Conservation (phyloP, 2,113 vertebrate species). For the Muntiacus muntjak region DNA sequence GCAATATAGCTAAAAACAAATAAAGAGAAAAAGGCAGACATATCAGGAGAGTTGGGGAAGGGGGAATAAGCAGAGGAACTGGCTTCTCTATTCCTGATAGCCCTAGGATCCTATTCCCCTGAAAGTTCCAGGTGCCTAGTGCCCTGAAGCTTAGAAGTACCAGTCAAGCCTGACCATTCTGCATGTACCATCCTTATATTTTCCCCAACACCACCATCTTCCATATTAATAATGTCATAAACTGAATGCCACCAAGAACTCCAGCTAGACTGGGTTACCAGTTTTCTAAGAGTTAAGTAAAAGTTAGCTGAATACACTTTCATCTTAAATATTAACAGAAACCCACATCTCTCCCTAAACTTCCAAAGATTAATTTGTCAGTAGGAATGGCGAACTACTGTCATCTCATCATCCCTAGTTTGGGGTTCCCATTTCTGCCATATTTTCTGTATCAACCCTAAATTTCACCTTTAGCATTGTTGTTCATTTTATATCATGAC, state of each 20-base stretch:
- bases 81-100: not conserved
- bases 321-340: not conserved
- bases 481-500: not conserved
- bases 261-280: not conserved
- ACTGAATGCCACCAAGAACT: not conserved
- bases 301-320: not conserved
- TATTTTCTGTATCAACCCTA: not conserved
- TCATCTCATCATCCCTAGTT: not conserved
- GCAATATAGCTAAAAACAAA: not conserved
- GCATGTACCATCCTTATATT: not conserved
- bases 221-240: not conserved
- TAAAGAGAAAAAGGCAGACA: not conserved
- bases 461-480: not conserved
- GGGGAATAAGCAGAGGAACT: rapidly evolving
- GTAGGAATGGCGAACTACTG: not conserved
- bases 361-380: not conserved
- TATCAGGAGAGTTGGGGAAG: too few species aligned
- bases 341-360: not conserved
- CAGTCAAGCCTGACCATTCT: not conserved
- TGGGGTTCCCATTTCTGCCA: not conserved
- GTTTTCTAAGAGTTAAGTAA: conserved; percentile 20
- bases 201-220: not conserved
- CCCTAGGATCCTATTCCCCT: not conserved
- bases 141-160: not conserved
- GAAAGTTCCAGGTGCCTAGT: not conserved